Percentiles rank a stretch among this genome's conserved stretches.
phyloP scores from a whole-genome alignment of 2,797 vertebrate genomes.

The Tolypeutes matacus region DNA sequence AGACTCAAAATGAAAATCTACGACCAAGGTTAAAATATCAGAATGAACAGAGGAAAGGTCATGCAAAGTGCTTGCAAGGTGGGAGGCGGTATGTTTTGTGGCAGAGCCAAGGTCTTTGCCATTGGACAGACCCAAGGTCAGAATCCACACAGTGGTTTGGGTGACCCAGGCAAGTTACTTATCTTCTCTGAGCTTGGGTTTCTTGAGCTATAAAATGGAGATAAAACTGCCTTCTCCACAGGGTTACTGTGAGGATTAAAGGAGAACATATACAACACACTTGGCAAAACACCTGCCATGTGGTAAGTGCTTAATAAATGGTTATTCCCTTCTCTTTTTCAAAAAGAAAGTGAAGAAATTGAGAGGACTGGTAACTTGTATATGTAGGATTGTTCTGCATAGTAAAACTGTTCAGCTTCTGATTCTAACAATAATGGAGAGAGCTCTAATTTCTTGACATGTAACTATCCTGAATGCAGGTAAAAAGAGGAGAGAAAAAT shows the following conservation, averaged over 20 bases:
- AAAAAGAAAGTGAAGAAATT: slow-evolving; percentile 52
- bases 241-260: slow-evolving; percentile 79
- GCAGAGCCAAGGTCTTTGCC: not conserved
- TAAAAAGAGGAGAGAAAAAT: slow-evolving; percentile 2
- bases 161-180: slow-evolving; percentile 70
- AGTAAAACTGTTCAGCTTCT: not conserved
- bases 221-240: slow-evolving; percentile 79
- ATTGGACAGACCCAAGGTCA: slow-evolving; percentile 53
- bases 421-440: not conserved
- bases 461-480: not conserved
- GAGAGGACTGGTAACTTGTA: not conserved
- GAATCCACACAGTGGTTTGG: slow-evolving; percentile 21
- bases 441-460: not conserved
- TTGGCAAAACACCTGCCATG: slow-evolving; percentile 72
- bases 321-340: slow-evolving; percentile 67
- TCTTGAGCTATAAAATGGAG: slow-evolving; percentile 78
- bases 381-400: not conserved
- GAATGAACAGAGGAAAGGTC: slow-evolving; percentile 21
- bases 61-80: not conserved
- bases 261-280: slow-evolving; percentile 75
- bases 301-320: slow-evolving; percentile 72
- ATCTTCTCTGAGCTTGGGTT: slow-evolving; percentile 74
- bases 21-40: slow-evolving; percentile 24
- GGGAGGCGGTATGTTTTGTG: not conserved
- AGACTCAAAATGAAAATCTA: slow-evolving; percentile 50